Conservation (phyloP, 1,140 invertebrate genomes). For the Ceratina australensis region DNA sequence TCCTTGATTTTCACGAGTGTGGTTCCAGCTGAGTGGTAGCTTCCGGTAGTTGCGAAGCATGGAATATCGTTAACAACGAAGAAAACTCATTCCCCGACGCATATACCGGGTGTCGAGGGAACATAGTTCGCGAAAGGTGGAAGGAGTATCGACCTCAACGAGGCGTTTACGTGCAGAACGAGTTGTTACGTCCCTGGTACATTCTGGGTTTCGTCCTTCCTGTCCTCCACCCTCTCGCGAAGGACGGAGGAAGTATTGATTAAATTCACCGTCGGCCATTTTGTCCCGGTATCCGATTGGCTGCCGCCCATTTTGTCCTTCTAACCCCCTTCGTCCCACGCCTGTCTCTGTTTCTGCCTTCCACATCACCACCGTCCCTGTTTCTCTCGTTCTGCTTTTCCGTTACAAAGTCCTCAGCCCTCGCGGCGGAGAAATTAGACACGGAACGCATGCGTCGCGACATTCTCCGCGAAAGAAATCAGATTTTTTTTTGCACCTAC, state of each 20-base stretch:
- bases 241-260: constrained; percentile 76
- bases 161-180: constrained; percentile 40
- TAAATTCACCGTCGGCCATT: constrained; percentile 78
- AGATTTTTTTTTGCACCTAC: constrained; percentile 32
- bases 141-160: constrained; percentile 49
- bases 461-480: constrained; percentile 70
- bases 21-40: background rate
- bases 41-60: background rate
- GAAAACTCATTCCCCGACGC: background rate
- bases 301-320: constrained; percentile 77
- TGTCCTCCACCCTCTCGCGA: constrained; percentile 64
- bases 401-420: constrained; percentile 34
- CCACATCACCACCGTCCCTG: constrained; percentile 26
- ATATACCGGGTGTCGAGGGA: constrained; percentile 28
- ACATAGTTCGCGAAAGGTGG: background rate
- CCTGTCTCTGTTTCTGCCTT: constrained; percentile 46
- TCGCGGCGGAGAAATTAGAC: background rate
- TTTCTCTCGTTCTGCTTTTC: constrained; percentile 21
- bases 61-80: background rate
- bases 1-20: background rate
- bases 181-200: constrained; percentile 69
- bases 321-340: constrained; percentile 19
- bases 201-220: constrained; percentile 52
- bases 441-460: constrained; percentile 69
- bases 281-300: constrained; percentile 74